Percentiles rank a stretch among this genome's conserved stretches.
phyloP scores from a whole-genome alignment of 2,797 vertebrate species.

The Rhinoraja longicauda region DNA sequence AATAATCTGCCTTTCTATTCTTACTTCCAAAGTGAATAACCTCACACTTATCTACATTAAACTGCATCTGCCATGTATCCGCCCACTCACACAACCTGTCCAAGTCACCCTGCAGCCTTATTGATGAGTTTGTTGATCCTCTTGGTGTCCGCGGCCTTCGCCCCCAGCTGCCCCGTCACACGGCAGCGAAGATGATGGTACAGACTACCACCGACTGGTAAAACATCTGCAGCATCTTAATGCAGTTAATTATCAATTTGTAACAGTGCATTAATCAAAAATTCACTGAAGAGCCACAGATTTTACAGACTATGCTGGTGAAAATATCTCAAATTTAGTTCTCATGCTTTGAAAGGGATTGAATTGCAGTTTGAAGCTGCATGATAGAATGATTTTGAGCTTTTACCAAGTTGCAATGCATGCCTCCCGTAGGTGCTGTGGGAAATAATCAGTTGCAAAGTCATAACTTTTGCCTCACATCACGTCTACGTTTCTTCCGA shows the following conservation, averaged over 20 bases:
- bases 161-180: no score
- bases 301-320: not conserved
- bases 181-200: no score
- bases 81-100: no score
- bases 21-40: no score
- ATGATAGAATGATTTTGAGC: not conserved
- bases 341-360: not conserved
- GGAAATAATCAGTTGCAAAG: not conserved
- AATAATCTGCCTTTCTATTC: no score
- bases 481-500: not conserved
- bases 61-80: no score
- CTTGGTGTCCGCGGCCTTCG: no score
- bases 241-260: not conserved
- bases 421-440: not conserved
- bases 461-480: not conserved
- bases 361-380: not conserved
- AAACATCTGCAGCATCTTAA: no score
- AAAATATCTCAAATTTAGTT: not conserved
- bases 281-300: not conserved
- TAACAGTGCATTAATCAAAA: not conserved
- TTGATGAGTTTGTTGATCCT: no score
- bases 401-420: not conserved
- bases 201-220: no score
- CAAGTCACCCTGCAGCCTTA: no score
- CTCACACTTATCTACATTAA: no score